Conservation (phyloP, 1,140 invertebrate species). For the Platyscapa corneri region DNA sequence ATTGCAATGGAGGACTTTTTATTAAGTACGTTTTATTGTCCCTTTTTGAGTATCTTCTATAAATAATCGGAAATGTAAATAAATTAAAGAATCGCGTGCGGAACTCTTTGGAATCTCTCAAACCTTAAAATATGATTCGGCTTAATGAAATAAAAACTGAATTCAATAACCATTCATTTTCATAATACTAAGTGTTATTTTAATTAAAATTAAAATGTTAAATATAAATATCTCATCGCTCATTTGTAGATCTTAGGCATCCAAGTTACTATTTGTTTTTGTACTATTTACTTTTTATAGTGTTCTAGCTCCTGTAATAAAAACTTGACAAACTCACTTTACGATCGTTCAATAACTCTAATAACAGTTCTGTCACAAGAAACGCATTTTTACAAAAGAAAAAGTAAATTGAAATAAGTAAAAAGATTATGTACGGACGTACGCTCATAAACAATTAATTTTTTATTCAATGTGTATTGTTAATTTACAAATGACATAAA, state of each 20-base stretch:
- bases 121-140: neutral
- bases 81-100: no score
- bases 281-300: neutral
- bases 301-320: neutral
- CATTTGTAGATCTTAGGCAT: neutral
- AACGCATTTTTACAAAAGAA: slow-evolving; percentile 7
- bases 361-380: neutral
- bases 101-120: no score
- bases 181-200: no score
- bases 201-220: neutral
- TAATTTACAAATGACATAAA: neutral
- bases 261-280: neutral
- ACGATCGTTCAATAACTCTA: slow-evolving; percentile 6
- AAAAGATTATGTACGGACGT: neutral
- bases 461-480: slow-evolving; percentile 8
- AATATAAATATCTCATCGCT: neutral
- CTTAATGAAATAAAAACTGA: neutral
- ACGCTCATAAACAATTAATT: neutral
- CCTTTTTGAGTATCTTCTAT: no score
- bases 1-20: no score
- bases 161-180: neutral
- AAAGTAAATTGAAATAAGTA: neutral
- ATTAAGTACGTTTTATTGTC: no score
- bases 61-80: no score
- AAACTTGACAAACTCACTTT: slow-evolving; percentile 27